phyloP scores from a whole-genome alignment of 2,113 vertebrate species.

The Zootoca vivipara region DNA sequence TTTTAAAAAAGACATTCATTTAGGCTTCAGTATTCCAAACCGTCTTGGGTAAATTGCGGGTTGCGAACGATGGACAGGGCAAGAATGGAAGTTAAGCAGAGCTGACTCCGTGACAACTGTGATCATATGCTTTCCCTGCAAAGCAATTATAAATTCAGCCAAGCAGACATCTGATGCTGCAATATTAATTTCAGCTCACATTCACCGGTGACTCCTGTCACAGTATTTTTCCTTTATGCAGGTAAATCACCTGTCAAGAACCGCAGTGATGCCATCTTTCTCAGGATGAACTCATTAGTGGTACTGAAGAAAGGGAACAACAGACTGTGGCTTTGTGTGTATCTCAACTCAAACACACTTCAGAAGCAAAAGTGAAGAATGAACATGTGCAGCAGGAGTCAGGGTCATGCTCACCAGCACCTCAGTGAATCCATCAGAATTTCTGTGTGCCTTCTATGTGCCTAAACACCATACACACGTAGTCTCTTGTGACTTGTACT shows the following conservation, averaged over 20 bases:
- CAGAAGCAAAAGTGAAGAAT: not conserved
- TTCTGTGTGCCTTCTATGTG: not conserved
- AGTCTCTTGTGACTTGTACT: not conserved
- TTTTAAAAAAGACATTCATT: not conserved
- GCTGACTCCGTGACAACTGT: conserved; percentile 48
- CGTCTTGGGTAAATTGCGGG: not conserved
- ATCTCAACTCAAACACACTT: not conserved
- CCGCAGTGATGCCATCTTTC: conserved; percentile 36
- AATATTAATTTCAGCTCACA: conserved; percentile 68
- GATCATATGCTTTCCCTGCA: conserved; percentile 52
- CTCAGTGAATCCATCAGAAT: not conserved
- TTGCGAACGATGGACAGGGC: conserved; percentile 27
- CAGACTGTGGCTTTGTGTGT: not conserved
- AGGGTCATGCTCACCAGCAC: too few relatives aligned
- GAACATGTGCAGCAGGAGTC: not conserved
- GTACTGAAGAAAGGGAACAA: not conserved
- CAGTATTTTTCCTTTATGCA: conserved; percentile 65
- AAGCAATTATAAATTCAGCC: conserved; percentile 66
- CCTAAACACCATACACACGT: not conserved
- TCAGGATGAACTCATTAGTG: not conserved
- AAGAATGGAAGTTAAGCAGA: conserved; percentile 33
- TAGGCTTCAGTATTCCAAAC: conserved; percentile 8
- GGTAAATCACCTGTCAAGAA: conserved; percentile 63
- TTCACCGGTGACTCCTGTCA: conserved; percentile 68
- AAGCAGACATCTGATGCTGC: conserved; percentile 55